These are phyloP conservation scores for Drosophila ezoana DNA, from an alignment of 2,888 invertebrate species.

Conservation along the genomic window DNA sequence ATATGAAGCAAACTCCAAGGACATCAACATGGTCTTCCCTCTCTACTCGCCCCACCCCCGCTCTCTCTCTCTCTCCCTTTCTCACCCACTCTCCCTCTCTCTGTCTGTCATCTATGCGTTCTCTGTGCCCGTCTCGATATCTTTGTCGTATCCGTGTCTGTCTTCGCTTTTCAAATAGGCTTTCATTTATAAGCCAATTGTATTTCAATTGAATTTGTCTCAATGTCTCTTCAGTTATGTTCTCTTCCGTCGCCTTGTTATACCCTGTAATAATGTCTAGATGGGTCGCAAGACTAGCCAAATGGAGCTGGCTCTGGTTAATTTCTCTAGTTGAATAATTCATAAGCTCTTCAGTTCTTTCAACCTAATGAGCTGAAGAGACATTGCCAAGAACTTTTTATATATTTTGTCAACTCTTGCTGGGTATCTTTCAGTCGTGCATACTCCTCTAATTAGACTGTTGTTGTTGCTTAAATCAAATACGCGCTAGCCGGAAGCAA, in stretches of 20 bases:
- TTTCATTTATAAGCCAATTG: constrained; percentile 74
- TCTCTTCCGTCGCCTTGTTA: background rate
- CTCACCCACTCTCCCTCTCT: background rate
- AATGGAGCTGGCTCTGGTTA: too few species aligned
- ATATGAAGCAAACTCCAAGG: constrained; percentile 30
- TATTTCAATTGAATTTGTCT: constrained; percentile 71
- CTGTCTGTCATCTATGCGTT: background rate
- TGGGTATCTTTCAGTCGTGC: too few species aligned
- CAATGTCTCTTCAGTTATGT: constrained; percentile 25
- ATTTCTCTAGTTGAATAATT: too few species aligned
- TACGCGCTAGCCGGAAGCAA: constrained; percentile 58
- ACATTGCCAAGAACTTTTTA: too few species aligned
- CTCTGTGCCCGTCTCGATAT: background rate
- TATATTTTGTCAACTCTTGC: too few species aligned
- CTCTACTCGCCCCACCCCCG: background rate
- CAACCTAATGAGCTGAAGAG: too few species aligned
- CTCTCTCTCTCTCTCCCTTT: background rate
- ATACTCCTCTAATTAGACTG: background rate
- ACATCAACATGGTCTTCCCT: background rate
- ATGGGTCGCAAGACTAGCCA: too few species aligned
- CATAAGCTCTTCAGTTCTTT: too few species aligned
- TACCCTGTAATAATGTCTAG: too few species aligned
- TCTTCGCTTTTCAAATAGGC: constrained; percentile 52
- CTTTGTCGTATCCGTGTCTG: constrained; percentile 3
- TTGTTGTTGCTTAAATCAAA: constrained; percentile 62